Evolutionary conservation across 1,140 invertebrate species (phyloP), one percentile per base, ranked within the genome.

Genomic region (Cylas formicarius): DNA sequence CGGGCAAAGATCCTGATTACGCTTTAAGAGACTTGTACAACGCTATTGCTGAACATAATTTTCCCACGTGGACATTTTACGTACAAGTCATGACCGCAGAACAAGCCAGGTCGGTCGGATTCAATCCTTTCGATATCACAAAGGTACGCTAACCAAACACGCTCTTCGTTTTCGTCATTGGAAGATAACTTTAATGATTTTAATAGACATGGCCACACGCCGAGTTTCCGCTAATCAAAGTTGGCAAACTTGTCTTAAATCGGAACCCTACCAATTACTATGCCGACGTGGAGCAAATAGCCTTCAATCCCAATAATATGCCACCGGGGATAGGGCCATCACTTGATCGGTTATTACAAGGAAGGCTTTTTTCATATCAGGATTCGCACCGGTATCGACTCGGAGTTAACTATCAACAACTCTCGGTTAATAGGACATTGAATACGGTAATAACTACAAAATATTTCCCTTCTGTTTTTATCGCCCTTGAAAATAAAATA

Each of bases 261-360:
- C 73, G 80, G 29, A 95, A 95, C 66, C 88, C 93, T 2, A 80
- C 77, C 46, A 97, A 97, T 64, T 95, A 95, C 67, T 95, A 94
- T 67, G 78, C 88, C 27, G 90, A 96, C 62, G 81, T 98, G 4
- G 96, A 99, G 66, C 95, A 99, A 71, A 71, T 90, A 32, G 93
- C 93, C 2, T 98, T 97, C 67, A 82, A 81, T 57, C 94, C 94
- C 0, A 80, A 89, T 14, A 86, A 97, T 62, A 61, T 99, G 69
- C 80, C 90, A 93, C 38, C 92, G 91, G 21, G 85, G 93, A 91
- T 98, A 61, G 82, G 90, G 61, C 75, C 87, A 9, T 90, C 86
- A 18, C 92, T 90, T 0, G 95, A 98, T 60, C 95, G 93, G 72
- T 90, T 97, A 86, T 70, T 97, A 47, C 89, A 92, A 68, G 93